Conservation (phyloP, 1,140 invertebrate genomes). For the Drosophila obscura region DNA sequence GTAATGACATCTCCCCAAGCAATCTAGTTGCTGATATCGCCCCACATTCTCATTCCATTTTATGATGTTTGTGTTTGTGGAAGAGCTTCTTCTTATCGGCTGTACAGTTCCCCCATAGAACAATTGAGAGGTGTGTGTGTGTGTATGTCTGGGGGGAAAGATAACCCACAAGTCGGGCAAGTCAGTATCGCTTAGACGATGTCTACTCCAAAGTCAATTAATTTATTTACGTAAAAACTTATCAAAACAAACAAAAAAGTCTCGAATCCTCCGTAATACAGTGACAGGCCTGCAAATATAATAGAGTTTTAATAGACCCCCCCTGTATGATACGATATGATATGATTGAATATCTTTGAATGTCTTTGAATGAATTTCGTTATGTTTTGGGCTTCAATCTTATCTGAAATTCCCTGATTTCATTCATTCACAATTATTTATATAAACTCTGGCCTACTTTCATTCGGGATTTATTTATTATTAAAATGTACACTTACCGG, state of each 20-base stretch:
- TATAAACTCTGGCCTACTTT: conserved; percentile 33
- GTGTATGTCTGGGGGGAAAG: conserved; percentile 2
- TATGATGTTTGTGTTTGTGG: conserved; percentile 30
- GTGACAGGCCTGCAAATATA: conserved; percentile 11
- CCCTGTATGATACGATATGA: too few relatives aligned
- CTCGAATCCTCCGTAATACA: conserved; percentile 11
- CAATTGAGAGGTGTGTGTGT: conserved; percentile 9
- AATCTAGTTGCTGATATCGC: conserved; percentile 39
- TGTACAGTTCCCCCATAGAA: conserved; percentile 3
- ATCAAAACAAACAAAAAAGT: conserved; percentile 41
- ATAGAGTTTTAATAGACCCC: conserved; percentile 21
- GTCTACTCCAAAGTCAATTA: conserved; percentile 57
- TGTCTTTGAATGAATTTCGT: too few relatives aligned
- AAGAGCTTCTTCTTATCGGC: conserved; percentile 26
- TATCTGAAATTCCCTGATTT: conserved; percentile 30
- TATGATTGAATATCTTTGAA: too few relatives aligned
- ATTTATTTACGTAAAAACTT: conserved; percentile 68
- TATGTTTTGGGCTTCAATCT: conserved; percentile 13
- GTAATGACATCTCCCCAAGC: conserved; percentile 5
- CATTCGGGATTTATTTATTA: conserved; percentile 26
- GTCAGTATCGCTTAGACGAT: background rate
- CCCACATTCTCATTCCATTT: conserved; percentile 32
- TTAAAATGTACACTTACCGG: conserved; percentile 17
- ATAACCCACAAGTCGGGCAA: conserved; percentile 36
- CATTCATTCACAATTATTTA: conserved; percentile 46